Evolutionary conservation across 2,113 vertebrate species (phyloP).

Genomic region (Istiophorus platypterus): DNA sequence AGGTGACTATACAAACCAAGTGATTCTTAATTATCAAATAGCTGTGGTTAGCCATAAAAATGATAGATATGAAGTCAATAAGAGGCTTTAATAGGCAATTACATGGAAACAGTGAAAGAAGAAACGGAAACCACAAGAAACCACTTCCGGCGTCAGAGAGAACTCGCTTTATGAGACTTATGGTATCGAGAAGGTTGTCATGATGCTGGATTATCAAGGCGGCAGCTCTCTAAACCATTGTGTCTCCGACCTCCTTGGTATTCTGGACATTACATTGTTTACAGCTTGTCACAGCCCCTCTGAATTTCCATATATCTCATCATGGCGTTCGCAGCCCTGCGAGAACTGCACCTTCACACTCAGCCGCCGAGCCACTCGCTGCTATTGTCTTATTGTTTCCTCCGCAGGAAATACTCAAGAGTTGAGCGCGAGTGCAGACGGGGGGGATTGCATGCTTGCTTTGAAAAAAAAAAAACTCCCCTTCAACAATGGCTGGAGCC

Average conservation of each 20-base stretch:
- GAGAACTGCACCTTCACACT: background rate
- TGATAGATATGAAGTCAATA: no score
- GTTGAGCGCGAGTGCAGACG: constrained; percentile 63
- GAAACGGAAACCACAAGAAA: no score
- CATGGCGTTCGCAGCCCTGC: background rate
- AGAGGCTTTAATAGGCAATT: no score
- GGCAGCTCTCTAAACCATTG: no score
- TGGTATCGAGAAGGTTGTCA: no score
- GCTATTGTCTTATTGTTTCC: constrained; percentile 81
- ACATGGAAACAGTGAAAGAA: no score
- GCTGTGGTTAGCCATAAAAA: no score
- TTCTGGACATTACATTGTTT: background rate
- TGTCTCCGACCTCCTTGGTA: background rate
- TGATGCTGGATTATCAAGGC: no score
- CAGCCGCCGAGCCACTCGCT: constrained; percentile 46
- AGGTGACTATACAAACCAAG: no score
- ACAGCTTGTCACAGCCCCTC: background rate
- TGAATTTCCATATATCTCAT: constrained; percentile 18
- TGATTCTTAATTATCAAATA: no score
- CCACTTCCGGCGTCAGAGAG: no score
- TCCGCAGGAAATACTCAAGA: constrained; percentile 74
- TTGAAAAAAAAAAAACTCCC: constrained; percentile 44
- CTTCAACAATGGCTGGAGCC: constrained; percentile 69
- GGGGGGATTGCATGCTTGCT: constrained; percentile 61
- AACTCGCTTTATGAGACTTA: no score